Evolutionary conservation across 2,797 vertebrate genomes (phyloP), one percentile per base, ranked within the genome.

Genomic region (Staurois parvus): DNA sequence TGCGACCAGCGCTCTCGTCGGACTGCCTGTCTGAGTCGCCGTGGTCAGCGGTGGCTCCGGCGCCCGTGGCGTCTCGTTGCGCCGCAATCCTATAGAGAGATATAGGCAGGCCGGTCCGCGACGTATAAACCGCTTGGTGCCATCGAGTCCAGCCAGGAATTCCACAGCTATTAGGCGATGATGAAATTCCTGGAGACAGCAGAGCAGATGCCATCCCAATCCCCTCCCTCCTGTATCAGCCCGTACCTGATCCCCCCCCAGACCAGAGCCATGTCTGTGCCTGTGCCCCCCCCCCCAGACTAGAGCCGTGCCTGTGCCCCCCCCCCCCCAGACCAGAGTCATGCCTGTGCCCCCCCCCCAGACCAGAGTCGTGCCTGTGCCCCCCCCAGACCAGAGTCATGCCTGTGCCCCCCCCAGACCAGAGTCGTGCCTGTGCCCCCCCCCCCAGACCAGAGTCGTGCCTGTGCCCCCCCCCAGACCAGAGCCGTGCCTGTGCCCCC

Each of bases 131-230:
- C 6, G 8, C 21, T 42, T 56, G 78, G 78, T 52, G 78, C 78
- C 78, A 32, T 8, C n/a, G 66, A 69, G 82, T 70, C 72, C 74
- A 26, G 74, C 73, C 74, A 29, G 29, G 66, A 52, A 84, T 77
- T 84, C 82, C 83, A 42, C 30, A 70, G 32, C 29, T 62, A 72
- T 84, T 84, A 72, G 24, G 45, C 42, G 72, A 64, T 82, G 72
- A 81, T 81, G 70, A 82, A 74, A 76, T 76, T 73, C 70, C 52
- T 82, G 3, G 26, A 69, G 66, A 52, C 78, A 56, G 69, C 26
- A 28, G 32, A 45, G 37, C 37, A 37, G 37, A 37, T 67, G 28
- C 4, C 62, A 17, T 29, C 28, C 42, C 32, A 0, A 0, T 17
- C 8, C 56, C 7, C 34, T 11, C 12, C 28, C 37, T 26, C 0